Percentiles rank a stretch among this genome's conserved stretches.
Evolutionary conservation across 2,797 vertebrate species (phyloP).

Genomic region (Hozukius guyotensis): DNA sequence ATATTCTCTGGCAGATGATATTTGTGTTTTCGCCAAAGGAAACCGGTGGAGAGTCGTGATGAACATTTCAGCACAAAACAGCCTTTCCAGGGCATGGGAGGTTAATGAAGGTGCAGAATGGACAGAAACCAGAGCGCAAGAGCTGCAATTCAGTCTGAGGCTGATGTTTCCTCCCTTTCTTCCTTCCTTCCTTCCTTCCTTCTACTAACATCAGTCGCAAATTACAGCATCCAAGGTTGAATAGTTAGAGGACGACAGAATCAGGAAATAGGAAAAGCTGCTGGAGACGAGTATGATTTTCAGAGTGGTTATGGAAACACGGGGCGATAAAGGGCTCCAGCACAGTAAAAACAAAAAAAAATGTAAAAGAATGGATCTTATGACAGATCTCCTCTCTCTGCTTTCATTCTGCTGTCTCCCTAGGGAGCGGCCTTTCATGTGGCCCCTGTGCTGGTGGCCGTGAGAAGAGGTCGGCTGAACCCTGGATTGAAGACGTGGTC

Average conservation of each 20-base stretch:
- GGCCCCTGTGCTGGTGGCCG: conserved; percentile 46
- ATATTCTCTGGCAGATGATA: conserved; percentile 50
- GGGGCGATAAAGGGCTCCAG: conserved; percentile 10
- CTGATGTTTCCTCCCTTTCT: conserved; percentile 75
- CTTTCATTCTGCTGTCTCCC: conserved; percentile 56
- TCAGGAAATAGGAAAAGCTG: conserved; percentile 57
- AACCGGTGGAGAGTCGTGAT: conserved; percentile 32
- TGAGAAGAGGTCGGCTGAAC: conserved; percentile 50
- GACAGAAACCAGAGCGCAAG: conserved; percentile 71
- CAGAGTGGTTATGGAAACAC: conserved; percentile 48
- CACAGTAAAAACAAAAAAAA: conserved; percentile 1
- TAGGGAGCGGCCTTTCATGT: conserved; percentile 71
- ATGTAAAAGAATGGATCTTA: conserved; percentile 4
- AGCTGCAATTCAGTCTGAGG: conserved; percentile 56
- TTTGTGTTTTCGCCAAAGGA: conserved; percentile 70
- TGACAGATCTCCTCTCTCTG: conserved; percentile 35
- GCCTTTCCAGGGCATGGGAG: conserved; percentile 68
- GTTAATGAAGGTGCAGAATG: conserved; percentile 73
- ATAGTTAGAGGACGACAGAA: conserved; percentile 45
- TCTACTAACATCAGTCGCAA: conserved; percentile 47
- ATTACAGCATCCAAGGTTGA: conserved; percentile 63
- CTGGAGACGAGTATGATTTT: conserved; percentile 15
- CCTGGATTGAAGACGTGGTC: conserved; percentile 43
- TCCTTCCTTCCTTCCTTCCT: conserved; percentile 78
- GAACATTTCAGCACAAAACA: conserved; percentile 44